Evolutionary conservation across 2,797 vertebrate genomes (phyloP), one percentile per base, ranked within the genome.

Genomic region (Schizothorax lantsangensis): DNA sequence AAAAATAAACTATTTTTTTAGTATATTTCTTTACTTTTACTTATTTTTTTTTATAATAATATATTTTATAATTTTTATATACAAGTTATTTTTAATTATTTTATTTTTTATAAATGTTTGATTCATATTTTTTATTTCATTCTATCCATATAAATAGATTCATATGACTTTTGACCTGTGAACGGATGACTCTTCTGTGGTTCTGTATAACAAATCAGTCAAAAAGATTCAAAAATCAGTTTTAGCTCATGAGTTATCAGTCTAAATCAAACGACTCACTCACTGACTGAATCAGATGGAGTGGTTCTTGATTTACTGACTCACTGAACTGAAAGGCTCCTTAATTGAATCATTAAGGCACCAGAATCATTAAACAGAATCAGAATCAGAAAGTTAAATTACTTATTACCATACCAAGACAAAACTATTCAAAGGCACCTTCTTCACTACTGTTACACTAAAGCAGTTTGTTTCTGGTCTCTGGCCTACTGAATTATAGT

Each of bases 231-330:
- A 78, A 57, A 78, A 54, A 69, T 9, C 33, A 4, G 36, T 69
- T 36, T 38, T 2, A 66, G 14, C 30, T 33, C 11, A 6, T 4
- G 21, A 66, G n/a, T 66, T 66, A 12, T 33, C 26, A 66, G 68
- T 71, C 19, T 40, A 10, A 71, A 40, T 71, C 68, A 23, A 54
- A 78, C 43, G n/a, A 80, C 57, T 64, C 59, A 26, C n/a, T 40
- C 38, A 11, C 40, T 11, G 4, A 43, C 8, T 81, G 59, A 68
- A 80, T 64, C 38, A 26, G 14, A 40, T 57, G 33, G 14, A 64
- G 38, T 26, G 78, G 38, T 26, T 80, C 62, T 49, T 81, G 40
- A 81, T 81, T 68, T 45, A 68, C 5, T 49, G 43, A 81, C 40
- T 81, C 79, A 14, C 78, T 81, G 23, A 79, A 62, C 38, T 40